Conservation (phyloP, 2,888 invertebrate genomes). For the Drosophila anomalata region DNA sequence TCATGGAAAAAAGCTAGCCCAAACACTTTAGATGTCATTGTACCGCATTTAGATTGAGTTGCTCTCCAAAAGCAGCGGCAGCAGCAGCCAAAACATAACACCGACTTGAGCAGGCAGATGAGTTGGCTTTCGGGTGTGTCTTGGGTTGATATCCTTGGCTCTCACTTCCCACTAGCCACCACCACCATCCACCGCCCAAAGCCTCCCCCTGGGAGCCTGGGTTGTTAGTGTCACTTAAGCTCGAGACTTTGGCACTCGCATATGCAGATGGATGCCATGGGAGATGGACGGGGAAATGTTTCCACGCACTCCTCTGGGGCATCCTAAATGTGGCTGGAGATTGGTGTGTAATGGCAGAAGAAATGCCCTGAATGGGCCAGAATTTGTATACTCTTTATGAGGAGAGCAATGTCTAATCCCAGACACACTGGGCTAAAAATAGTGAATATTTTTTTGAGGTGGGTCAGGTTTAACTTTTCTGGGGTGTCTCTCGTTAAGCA, state of each 20-base stretch:
- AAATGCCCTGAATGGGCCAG: slow-evolving; percentile 11
- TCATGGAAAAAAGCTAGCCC: slow-evolving; percentile 55
- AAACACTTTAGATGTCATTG: slow-evolving; percentile 80
- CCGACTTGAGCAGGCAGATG: slow-evolving; percentile 19
- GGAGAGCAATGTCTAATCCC: background rate
- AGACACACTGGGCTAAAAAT: background rate
- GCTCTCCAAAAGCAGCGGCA: slow-evolving; percentile 56
- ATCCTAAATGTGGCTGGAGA: slow-evolving; percentile 34
- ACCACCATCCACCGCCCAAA: slow-evolving; percentile 6
- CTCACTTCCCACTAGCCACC: background rate
- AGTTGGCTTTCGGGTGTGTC: slow-evolving; percentile 13
- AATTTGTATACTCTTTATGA: slow-evolving; percentile 18
- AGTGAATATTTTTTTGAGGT: slow-evolving; percentile 1
- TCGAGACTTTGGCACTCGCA: slow-evolving; percentile 69
- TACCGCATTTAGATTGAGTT: slow-evolving; percentile 81
- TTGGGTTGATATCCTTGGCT: slow-evolving; percentile 21
- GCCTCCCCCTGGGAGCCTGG: slow-evolving; percentile 19
- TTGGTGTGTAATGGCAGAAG: slow-evolving; percentile 30
- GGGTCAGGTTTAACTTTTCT: background rate
- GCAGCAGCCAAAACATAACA: slow-evolving; percentile 74
- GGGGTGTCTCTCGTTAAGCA: slow-evolving; percentile 2
- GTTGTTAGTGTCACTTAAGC: slow-evolving; percentile 80
- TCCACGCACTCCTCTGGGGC: slow-evolving; percentile 34
- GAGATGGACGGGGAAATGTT: slow-evolving; percentile 41
- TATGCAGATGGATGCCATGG: slow-evolving; percentile 52